phyloP scores from a whole-genome alignment of 1,140 invertebrate species.

The Bombyx mori region DNA sequence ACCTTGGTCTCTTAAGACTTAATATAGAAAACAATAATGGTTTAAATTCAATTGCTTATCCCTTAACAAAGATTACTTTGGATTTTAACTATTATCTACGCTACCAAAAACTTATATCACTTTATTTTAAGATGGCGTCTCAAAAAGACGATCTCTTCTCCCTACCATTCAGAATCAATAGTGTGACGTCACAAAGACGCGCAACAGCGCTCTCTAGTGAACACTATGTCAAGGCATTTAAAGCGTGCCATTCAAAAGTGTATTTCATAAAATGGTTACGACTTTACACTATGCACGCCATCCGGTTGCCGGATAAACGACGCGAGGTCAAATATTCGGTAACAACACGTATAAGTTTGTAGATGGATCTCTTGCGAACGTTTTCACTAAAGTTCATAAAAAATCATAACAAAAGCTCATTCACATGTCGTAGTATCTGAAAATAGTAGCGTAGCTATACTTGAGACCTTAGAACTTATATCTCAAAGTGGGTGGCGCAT shows the following conservation, averaged over 20 bases:
- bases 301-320: no score
- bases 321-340: no score
- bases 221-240: conserved; percentile 21
- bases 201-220: conserved; percentile 43
- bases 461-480: no score
- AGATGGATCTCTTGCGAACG: no score
- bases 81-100: conserved; percentile 63
- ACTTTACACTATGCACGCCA: no score
- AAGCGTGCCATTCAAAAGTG: not conserved
- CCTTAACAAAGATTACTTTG: conserved; percentile 59
- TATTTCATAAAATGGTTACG: no score
- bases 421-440: no score
- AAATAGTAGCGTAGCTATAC: no score
- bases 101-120: conserved; percentile 69
- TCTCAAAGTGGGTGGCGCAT: no score
- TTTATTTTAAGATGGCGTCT: conserved; percentile 72
- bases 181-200: conserved; percentile 70
- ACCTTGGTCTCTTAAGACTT: conserved; percentile 64
- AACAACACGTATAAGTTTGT: no score
- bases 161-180: conserved; percentile 58
- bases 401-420: no score
- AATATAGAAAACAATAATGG: conserved; percentile 48
- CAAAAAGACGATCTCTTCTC: conserved; percentile 65
- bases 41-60: conserved; percentile 52
- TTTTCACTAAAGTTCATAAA: no score